A percentile compares a stretch with the other conserved stretches of the same genome.
Conservation (phyloP, 35 echinoderm and acorn worm genomes). For the Ophioderma brevispina region DNA sequence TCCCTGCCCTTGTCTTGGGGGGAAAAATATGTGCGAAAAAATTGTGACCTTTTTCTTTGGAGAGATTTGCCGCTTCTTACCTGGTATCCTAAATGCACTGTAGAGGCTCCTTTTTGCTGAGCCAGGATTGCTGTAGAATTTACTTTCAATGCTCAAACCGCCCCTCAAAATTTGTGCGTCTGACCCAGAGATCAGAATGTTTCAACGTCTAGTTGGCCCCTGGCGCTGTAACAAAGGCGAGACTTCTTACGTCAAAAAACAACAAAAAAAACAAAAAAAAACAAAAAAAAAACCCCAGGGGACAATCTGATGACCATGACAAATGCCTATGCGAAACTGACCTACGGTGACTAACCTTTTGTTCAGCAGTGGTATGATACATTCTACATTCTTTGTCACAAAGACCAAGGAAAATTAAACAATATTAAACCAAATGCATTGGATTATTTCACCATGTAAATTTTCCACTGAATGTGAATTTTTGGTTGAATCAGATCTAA, state of each 20-base stretch:
- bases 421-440: too few relatives aligned
- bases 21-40: too few relatives aligned
- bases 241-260: constrained; percentile 95
- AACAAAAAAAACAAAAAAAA: too few relatives aligned
- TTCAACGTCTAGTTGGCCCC: constrained; percentile 95
- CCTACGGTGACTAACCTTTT: constrained; percentile 98
- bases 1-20: too few relatives aligned
- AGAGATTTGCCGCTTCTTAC: too few relatives aligned
- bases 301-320: constrained; percentile 96
- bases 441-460: too few relatives aligned
- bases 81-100: constrained; percentile 85
- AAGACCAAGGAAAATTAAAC: too few relatives aligned
- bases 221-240: constrained; percentile 93
- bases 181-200: constrained; percentile 97
- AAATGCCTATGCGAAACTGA: constrained; percentile 96
- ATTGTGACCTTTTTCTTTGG: too few relatives aligned
- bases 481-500: too few relatives aligned
- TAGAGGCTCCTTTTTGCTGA: constrained; percentile 97
- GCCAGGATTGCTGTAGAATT: constrained; percentile 99
- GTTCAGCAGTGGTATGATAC: constrained; percentile 95
- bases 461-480: too few relatives aligned
- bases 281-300: too few relatives aligned
- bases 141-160: constrained; percentile 96
- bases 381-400: too few relatives aligned
- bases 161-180: constrained; percentile 99